Evolutionary conservation across 2,113 vertebrate species (phyloP), one percentile per base, ranked within the genome.

Genomic region (Anser brachyrhynchus): DNA sequence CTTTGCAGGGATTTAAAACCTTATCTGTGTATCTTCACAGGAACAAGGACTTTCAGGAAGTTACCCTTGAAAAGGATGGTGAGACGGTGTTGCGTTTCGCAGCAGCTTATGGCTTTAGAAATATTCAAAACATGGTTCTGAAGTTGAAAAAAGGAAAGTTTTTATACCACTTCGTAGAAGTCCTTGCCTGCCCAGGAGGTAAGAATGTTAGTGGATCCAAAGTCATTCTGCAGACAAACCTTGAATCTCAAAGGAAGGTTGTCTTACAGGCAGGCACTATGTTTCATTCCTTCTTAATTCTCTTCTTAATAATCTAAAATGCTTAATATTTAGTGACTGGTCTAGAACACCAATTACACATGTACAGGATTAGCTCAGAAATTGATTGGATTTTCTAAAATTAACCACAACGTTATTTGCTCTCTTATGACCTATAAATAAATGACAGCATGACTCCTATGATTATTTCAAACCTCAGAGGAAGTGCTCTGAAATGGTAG

Each of bases 41-140:
- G 96, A 99, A 99, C 97, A 98, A 98, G n/a, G 99, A 99, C 95
- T 99, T 99, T 90, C 99, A 99, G 82, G 99, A 99, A 95, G 99
- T 99, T 52, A 98, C 98, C 37, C 98, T 99, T 29, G 99, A 99
- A 93, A 98, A 98, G 64, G 98, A 99, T 5, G 99, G 99, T 16
- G 98, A 99, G 94, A 98, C 98, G 4, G 97, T 99, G 49, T 96
- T 99, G 84, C 99, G 99, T 90, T 99, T 99, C 35, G 99, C 99
- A 20, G 99, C 99, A 3, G 98, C 99, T 1, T 99, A 99, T 1
- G 99, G 99, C 90, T 99, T 99, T 41, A 98, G 99, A 31, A 99
- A 99, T 94, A 99, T 99, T 90, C 99, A 99, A 97, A 99, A 99
- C 5, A 94, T 99, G 95, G 98, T 99, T 77, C 98, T 99, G 72